phyloP scores from a whole-genome alignment of 2,113 vertebrate genomes.

The Cynopterus brachyotis region DNA sequence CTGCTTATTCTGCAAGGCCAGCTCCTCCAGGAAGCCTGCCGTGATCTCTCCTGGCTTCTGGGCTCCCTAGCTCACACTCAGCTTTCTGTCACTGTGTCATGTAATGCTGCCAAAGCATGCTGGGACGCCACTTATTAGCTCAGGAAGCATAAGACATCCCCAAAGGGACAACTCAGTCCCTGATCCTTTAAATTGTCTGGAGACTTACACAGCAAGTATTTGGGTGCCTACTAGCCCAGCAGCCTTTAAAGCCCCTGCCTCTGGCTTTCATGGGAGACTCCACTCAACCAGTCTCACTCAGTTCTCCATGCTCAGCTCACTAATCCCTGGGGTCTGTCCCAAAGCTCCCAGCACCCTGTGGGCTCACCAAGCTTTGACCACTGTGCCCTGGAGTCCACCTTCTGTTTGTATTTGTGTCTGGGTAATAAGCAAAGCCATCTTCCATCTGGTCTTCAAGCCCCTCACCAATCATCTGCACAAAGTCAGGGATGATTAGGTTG shows the following conservation, averaged over 20 bases:
- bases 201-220: constrained; percentile 16
- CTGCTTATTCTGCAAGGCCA: neutral
- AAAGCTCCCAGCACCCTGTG: neutral
- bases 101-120: neutral
- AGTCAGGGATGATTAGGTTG: neutral
- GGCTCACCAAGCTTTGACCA: neutral
- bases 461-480: neutral
- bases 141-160: neutral
- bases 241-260: neutral
- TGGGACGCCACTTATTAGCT: neutral
- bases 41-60: neutral
- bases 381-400: neutral
- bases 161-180: neutral
- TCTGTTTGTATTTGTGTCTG: neutral
- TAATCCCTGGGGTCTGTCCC: neutral
- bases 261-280: neutral
- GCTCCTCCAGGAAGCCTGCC: constrained; percentile 26
- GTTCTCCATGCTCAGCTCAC: neutral
- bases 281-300: neutral
- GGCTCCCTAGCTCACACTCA: neutral
- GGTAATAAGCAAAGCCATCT: neutral
- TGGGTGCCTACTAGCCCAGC: neutral
- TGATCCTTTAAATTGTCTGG: constrained; percentile 54
- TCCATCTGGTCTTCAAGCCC: neutral
- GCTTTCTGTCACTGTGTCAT: neutral